Conservation (phyloP, 2,113 vertebrate genomes). For the Apaloderma vittatum region DNA sequence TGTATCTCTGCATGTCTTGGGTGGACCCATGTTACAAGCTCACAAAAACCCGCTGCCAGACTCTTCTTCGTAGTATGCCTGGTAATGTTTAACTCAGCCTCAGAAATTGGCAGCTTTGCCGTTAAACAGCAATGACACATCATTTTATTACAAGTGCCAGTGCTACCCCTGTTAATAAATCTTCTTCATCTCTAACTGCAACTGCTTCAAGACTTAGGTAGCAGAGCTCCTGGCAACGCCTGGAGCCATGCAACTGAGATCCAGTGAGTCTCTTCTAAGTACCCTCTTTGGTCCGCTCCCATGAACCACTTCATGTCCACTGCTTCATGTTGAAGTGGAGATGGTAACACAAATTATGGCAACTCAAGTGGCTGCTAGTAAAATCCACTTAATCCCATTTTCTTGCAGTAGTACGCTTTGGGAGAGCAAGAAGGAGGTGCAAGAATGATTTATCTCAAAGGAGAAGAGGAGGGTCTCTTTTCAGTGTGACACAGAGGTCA, state of each 20-base stretch:
- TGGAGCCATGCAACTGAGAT: background rate
- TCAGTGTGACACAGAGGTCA: constrained; percentile 69
- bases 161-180: background rate
- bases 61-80: background rate
- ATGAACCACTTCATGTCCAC: background rate
- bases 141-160: background rate
- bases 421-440: constrained; percentile 4
- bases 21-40: background rate
- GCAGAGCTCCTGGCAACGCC: background rate
- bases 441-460: constrained; percentile 47
- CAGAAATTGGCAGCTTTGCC: background rate
- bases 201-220: background rate
- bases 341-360: constrained; percentile 19
- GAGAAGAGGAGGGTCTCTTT: constrained; percentile 31
- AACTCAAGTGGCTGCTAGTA: constrained; percentile 46
- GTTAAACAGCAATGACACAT: background rate
- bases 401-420: constrained; percentile 33
- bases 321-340: constrained; percentile 30
- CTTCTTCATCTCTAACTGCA: background rate
- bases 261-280: background rate
- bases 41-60: background rate
- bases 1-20: background rate
- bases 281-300: background rate
- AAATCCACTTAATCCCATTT: constrained; percentile 68
- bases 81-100: background rate